Base-by-base conservation (phyloP, 2,113 vertebrate species). In the Laticauda colubrina region DNA sequence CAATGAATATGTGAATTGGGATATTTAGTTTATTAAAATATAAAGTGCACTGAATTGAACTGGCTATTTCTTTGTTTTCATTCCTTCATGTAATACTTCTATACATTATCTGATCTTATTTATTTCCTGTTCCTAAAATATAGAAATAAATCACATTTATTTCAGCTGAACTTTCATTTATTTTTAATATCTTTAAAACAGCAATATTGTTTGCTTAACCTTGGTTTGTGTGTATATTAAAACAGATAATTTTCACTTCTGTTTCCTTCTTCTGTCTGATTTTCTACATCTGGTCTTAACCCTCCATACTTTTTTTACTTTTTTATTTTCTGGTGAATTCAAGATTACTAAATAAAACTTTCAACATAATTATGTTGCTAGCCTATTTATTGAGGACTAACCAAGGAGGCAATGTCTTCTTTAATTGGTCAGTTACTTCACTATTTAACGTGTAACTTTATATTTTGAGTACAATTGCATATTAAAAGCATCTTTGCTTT, bases 371-470 rank as follows among this genome's bases (percentile, higher is more conserved):
- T 94, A 94, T 0, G 43, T 59, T 93, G 57, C 90, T 0, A 64
- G 95, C 87, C 94, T 0, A 1, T 21, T 87, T 94, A 93, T 93
- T 0, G 1, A 93, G 92, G 91, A 94, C 93, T 93, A 11, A 85
- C 94, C 56, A 85, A 94, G 94, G 87, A 91, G 92, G 93, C 55
- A 0, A 96, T 91, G 95, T 39, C 14, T 12, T 18, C 5, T 34
- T 69, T 14, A 69, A 34, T 69, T 34, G 8, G 94, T 95, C 96
- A 96, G 91, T 51, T n/a, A 90, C 94, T 94, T 95, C 95, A 94
- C 94, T 94, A 93, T 96, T 96, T 94, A 95, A 94, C 89, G 81
- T 92, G 48, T 0, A 9, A 89, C 95, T 96, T 93, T 93, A n/a
- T 92, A 85, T 92, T 95, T 94, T 23, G 24, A 94, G 90, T 88